A percentile compares a stretch with the other conserved stretches of the same genome.
These are phyloP conservation scores for Peribatodes rhomboidaria DNA, from an alignment of 2,888 invertebrate genomes.

Conservation along the genomic window DNA sequence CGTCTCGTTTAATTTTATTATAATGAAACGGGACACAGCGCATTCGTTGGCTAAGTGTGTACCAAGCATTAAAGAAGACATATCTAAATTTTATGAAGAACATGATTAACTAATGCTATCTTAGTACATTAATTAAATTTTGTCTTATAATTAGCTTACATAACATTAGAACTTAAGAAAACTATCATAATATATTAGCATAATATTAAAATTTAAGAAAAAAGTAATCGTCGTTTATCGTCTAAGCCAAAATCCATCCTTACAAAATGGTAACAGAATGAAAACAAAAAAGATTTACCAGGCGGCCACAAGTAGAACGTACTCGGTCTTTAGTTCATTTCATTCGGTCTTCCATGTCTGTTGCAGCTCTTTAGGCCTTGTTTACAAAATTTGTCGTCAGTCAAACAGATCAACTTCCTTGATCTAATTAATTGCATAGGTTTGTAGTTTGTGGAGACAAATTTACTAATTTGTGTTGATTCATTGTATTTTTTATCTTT, in stretches of 20 bases:
- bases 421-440: not conserved
- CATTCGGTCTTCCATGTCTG: slow-evolving; percentile 1
- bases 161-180: not conserved
- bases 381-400: too few species aligned
- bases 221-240: not conserved
- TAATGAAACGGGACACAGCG: too few species aligned
- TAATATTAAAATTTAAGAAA: not conserved
- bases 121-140: not conserved
- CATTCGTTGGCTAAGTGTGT: too few species aligned
- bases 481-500: not conserved
- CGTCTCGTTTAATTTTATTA: too few species aligned
- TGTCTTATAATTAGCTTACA: not conserved
- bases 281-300: not conserved
- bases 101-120: slow-evolving; percentile 12
- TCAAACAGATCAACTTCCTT: not conserved
- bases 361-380: not conserved
- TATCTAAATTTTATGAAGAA: not conserved
- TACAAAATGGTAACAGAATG: not conserved
- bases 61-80: too few species aligned
- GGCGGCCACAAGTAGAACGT: not conserved
- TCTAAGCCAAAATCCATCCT: not conserved
- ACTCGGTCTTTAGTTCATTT: slow-evolving; percentile 4
- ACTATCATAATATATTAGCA: not conserved
- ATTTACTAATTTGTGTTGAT: not conserved
- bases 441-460: too few species aligned